Conservation (phyloP, 2,888 invertebrate genomes). For the Metalampra italica region DNA sequence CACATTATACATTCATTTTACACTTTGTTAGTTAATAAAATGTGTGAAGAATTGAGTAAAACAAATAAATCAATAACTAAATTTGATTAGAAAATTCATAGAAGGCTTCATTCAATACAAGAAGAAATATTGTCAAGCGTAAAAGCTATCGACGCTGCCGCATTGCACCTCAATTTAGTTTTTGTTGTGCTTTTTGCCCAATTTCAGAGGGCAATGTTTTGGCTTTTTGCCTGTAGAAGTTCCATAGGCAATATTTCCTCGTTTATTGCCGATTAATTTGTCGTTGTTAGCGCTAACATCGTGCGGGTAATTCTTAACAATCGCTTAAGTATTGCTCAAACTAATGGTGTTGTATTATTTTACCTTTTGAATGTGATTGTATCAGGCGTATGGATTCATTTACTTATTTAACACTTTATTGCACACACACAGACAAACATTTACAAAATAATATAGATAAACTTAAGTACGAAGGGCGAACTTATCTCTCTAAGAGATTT, state of each 20-base stretch:
- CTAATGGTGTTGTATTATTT: slow-evolving; percentile 2
- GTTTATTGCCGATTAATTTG: slow-evolving; percentile 58
- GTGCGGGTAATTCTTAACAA: slow-evolving; percentile 22
- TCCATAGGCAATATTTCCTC: slow-evolving; percentile 43
- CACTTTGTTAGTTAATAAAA: too few species aligned
- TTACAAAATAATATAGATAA: too few species aligned
- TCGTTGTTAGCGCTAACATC: slow-evolving; percentile 40
- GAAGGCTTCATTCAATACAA: slow-evolving; percentile 7
- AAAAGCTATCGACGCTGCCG: slow-evolving; percentile 16
- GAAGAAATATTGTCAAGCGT: slow-evolving; percentile 9
- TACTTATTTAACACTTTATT: too few species aligned
- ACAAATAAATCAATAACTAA: too few species aligned
- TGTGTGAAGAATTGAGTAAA: too few species aligned
- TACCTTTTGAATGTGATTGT: neutral
- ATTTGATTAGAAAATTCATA: neutral
- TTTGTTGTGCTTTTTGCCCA: slow-evolving; percentile 15
- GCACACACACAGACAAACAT: too few species aligned
- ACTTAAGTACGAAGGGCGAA: too few species aligned
- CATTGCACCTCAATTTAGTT: slow-evolving; percentile 26
- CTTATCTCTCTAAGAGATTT: too few species aligned
- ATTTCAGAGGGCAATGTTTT: slow-evolving; percentile 13
- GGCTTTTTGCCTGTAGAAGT: slow-evolving; percentile 23
- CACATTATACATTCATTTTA: too few species aligned
- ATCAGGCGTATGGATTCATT: too few species aligned
- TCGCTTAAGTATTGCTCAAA: slow-evolving; percentile 21